A percentile compares a stretch with the other conserved stretches of the same genome.
Evolutionary conservation across 1,140 invertebrate genomes (phyloP).

Genomic region (Elymnias hypermnestra): DNA sequence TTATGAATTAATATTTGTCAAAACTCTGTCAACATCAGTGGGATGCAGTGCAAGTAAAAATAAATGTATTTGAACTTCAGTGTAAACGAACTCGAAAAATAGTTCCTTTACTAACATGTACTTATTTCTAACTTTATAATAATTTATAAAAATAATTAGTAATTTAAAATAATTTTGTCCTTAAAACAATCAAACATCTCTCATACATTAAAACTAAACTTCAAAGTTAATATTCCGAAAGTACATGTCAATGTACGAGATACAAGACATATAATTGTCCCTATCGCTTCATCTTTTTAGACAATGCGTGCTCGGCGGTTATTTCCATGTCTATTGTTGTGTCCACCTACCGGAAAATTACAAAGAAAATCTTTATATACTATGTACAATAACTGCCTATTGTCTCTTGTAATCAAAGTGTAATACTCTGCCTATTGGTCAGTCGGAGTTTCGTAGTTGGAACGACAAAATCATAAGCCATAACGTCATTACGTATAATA

Average conservation of each 20-base stretch:
- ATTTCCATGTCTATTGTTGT: conserved; percentile 51
- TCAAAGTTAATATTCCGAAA: conserved; percentile 11
- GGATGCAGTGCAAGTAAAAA: too few relatives aligned
- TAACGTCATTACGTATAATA: conserved; percentile 34
- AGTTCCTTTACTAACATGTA: too few relatives aligned
- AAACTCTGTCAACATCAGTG: too few relatives aligned
- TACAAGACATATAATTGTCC: conserved; percentile 18
- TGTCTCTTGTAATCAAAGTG: conserved; percentile 32
- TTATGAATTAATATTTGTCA: too few relatives aligned
- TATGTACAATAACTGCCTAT: conserved; percentile 33
- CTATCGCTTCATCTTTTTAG: conserved; percentile 30
- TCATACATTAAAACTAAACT: too few relatives aligned
- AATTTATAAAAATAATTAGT: too few relatives aligned
- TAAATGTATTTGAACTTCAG: too few relatives aligned
- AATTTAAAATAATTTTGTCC: too few relatives aligned
- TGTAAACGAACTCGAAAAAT: too few relatives aligned
- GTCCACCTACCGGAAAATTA: conserved; percentile 65
- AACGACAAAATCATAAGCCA: conserved; percentile 50
- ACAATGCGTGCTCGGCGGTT: conserved; percentile 56
- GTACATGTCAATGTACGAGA: conserved; percentile 21
- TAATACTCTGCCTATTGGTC: conserved; percentile 35
- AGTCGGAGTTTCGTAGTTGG: conserved; percentile 14
- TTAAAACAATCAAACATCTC: too few relatives aligned
- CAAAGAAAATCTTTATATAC: conserved; percentile 45
- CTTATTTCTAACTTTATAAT: too few relatives aligned